Percentiles rank a stretch among this genome's conserved stretches.
phyloP scores from a whole-genome alignment of 2,888 invertebrate genomes.

The Drosophila vallismaia region DNA sequence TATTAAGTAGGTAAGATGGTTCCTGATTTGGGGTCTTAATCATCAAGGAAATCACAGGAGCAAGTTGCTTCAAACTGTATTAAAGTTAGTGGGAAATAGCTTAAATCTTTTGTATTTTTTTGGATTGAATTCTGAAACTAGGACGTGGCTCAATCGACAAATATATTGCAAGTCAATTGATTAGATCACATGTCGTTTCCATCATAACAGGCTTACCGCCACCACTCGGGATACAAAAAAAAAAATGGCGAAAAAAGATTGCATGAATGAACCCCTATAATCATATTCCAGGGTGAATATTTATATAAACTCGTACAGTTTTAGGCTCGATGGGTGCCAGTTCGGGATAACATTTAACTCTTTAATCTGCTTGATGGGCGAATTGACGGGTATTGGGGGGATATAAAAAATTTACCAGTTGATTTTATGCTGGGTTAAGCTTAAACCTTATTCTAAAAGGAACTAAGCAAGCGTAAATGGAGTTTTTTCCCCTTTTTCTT shows the following conservation, averaged over 20 bases:
- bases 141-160: slow-evolving; percentile 33
- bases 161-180: slow-evolving; percentile 57
- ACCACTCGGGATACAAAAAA: slow-evolving; percentile 21
- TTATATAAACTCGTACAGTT: slow-evolving; percentile 10
- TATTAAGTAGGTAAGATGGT: neutral
- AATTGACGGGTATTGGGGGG: slow-evolving; percentile 47
- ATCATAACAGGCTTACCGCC: slow-evolving; percentile 65
- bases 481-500: slow-evolving; percentile 33
- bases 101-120: too few species aligned
- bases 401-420: slow-evolving; percentile 80
- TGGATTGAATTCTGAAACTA: neutral
- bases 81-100: too few species aligned
- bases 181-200: slow-evolving; percentile 47
- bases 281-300: slow-evolving; percentile 62
- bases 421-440: slow-evolving; percentile 81
- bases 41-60: neutral
- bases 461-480: slow-evolving; percentile 80
- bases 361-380: slow-evolving; percentile 61
- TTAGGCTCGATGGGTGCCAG: slow-evolving; percentile 19
- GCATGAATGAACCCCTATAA: slow-evolving; percentile 50
- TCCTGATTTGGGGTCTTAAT: neutral
- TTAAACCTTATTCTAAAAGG: slow-evolving; percentile 80
- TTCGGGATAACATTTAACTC: slow-evolving; percentile 74
- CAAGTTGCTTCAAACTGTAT: too few species aligned
- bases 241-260: slow-evolving; percentile 14